Evolutionary conservation across 1,140 invertebrate genomes (phyloP), one percentile per base, ranked within the genome.

Genomic region (Brachystomella parvula): DNA sequence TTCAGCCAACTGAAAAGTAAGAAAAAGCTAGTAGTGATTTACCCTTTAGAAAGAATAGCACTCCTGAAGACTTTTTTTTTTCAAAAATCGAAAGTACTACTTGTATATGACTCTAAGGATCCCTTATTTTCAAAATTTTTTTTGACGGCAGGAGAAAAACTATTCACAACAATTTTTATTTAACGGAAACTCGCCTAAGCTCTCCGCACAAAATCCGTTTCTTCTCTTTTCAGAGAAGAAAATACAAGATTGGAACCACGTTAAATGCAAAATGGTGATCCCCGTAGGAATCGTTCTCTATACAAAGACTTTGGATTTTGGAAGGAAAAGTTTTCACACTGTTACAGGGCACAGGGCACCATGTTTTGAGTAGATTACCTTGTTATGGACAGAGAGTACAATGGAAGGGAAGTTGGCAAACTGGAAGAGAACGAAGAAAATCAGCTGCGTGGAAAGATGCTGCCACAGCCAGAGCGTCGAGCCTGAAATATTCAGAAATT

Each of bases 401-500:
- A 97, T 91, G 74, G 90, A 92, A 32, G 90, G 89, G 76, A 98
- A 97, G 71, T 86, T 89, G 0, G 92, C 58, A 64, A 70, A 94
- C 76, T 96, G 92, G 75, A 94, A 95, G 0, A 97, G 81, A 30
- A 96, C 91, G 80, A 97, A 94, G 80, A 95, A 96, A 65, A 98
- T 97, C 0, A 97, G 81, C 77, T 97, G 93, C 19, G 91, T 94
- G 1, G 94, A 96, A 0, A 98, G 80, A 79, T 96, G 92, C 56
- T 95, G 81, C 93, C 93, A 97, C 19, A 92, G 82, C 81, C 89
- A 90, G 76, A 90, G 87, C 74, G 85, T 89, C 29, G 76, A 71
- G 31, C 84, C 83, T 30, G 84, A 82, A 73, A 85, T 85, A n/a
- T n/a, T n/a, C n/a, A n/a, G n/a, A n/a, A n/a, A n/a, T n/a, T n/a